Evolutionary conservation across 2,888 invertebrate genomes (phyloP), one percentile per base, ranked within the genome.

Genomic region (Scaptodrosophila latifasciaeformis): DNA sequence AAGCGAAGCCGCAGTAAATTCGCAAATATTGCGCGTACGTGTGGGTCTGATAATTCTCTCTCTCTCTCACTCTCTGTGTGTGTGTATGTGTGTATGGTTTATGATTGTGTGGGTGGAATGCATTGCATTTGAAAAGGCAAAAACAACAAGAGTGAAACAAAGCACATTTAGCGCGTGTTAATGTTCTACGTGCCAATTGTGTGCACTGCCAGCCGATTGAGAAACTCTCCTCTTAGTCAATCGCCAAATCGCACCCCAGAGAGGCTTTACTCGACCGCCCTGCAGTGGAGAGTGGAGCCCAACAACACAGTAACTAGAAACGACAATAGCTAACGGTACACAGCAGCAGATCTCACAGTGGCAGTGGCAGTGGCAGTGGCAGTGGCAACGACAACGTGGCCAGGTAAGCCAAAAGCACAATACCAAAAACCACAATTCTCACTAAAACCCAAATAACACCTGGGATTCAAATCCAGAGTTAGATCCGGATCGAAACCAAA

Each of bases 21-120:
- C 61, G 62, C 67, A 70, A 70, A 70, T 63, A 74, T 70, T 65
- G 67, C 55, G 57, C 57, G 40, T 67, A 70, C 70, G 67, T 70
- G 74, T 59, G 24, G 24, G 7, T 24, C 24, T 24, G 4, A 5
- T 7, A 24, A 24, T 5, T 24, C 24, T n/a, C n/a, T n/a, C n/a
- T n/a, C n/a, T n/a, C n/a, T n/a, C n/a, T n/a, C n/a, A n/a, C n/a
- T n/a, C 49, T 31, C 34, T 53, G 29, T 10, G 5, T 48, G 2
- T 48, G 17, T 40, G 19, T 39, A 18, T 37, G 37, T 57, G 53
- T 60, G 27, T 15, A 17, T 35, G 37, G 5, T 27, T 27, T 34
- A 34, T 54, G 12, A 46, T 34, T 47, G 27, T 30, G 9, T 37
- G 21, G 31, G 24, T 29, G 47, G 19, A 49, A 40, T 35, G 49